Base-by-base conservation (phyloP, 2,113 vertebrate genomes). In the Xenopus borealis region DNA sequence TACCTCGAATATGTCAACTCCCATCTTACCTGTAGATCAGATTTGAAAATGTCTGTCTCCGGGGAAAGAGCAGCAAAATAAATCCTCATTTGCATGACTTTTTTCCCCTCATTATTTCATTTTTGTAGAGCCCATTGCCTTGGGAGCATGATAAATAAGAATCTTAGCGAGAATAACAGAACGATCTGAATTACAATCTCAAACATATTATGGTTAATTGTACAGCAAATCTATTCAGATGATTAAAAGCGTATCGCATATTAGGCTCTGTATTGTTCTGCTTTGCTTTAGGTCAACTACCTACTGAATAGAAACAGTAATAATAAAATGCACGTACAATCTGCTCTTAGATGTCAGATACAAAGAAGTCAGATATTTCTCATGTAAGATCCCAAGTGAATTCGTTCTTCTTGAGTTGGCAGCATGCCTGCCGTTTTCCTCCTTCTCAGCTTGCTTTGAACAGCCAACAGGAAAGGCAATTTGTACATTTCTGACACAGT, bases 251-350 rank as follows among this genome's bases (percentile, higher is more conserved):
- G n/a, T 59, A 66, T 20, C 33, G 27, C 44, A 58, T 45, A 40
- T 59, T 71, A 46, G 16, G 14, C 53, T 59, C 33, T 59, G 40
- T 40, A 45, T 66, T 47, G 46, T 66, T 13, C 40, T 66, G 30
- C 46, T 30, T 72, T 17, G 20, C 59, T 72, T 62, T 63, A 53
- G 20, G 46, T 52, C 71, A 53, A 64, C 62, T 72, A 52, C 17
- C 46, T 64, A 3, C 16, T 72, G 47, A 64, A 62, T 12, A 52
- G 70, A 17, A 14, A 52, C 17, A 52, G 45, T 30, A 53, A 27
- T 61, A 64, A 62, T 50, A 71, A 71, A 46, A 16, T 11, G 20
- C 23, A 40, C 11, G 30, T 64, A 17, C 23, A 19, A 46, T 61
- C 58, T 23, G 18, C 20, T 27, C 58, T 61, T 53, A 46, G 45